A percentile compares a stretch with the other conserved stretches of the same genome.
Conservation (phyloP, 2,888 invertebrate species). For the Philereme transversata region DNA sequence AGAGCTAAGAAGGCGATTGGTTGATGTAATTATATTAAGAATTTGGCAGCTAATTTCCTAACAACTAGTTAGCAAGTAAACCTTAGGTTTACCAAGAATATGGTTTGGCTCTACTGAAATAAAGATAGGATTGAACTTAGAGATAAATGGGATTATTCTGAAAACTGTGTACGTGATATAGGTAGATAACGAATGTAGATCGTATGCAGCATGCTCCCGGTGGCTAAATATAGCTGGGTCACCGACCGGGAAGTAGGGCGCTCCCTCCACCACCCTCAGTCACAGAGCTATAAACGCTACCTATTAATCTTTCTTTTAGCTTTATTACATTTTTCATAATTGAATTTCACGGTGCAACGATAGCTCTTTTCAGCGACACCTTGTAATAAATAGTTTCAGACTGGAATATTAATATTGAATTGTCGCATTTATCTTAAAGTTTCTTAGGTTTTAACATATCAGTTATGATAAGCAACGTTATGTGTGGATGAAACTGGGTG, state of each 20-base stretch:
- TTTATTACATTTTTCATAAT: constrained; percentile 29
- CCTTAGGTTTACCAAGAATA: not conserved
- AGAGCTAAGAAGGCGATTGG: not conserved
- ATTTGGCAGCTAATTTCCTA: not conserved
- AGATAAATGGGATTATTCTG: constrained; percentile 46
- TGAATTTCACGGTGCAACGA: constrained; percentile 27
- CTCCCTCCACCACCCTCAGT: constrained; percentile 49
- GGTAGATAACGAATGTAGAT: constrained; percentile 61
- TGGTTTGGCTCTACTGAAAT: not conserved
- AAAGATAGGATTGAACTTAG: not conserved
- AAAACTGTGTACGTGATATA: constrained; percentile 32
- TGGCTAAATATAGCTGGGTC: constrained; percentile 78
- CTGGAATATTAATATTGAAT: not conserved
- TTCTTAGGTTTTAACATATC: no score
- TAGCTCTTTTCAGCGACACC: constrained; percentile 6
- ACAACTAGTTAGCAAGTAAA: not conserved
- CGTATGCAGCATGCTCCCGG: constrained; percentile 65
- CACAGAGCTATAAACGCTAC: constrained; percentile 36
- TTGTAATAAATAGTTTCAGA: constrained; percentile 1
- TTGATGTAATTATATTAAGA: not conserved
- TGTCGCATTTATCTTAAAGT: not conserved
- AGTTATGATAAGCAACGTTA: no score
- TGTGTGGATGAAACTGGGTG: no score
- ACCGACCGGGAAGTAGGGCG: constrained; percentile 74
- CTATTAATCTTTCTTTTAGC: constrained; percentile 37